A percentile compares a stretch with the other conserved stretches of the same genome.
Conservation (phyloP, 2,113 vertebrate genomes). For the Sigmodon hispidus region DNA sequence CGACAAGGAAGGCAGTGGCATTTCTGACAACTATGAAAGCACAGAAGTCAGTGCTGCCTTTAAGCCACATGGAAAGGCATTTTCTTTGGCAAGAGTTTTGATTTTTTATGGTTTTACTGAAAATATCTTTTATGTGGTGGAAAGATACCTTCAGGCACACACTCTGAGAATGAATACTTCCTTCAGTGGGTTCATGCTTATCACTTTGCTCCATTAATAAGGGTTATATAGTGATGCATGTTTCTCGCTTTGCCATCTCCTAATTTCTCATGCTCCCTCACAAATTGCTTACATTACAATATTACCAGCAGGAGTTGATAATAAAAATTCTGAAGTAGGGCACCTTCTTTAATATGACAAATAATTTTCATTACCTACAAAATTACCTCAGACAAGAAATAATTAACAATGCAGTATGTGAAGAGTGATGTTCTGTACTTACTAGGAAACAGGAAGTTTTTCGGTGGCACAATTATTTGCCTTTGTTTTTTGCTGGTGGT, state of each 20-base stretch:
- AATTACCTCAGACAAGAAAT: background rate
- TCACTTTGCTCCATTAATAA: background rate
- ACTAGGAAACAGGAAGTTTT: background rate
- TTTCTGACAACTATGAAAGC: background rate
- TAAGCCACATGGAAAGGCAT: background rate
- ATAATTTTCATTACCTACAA: background rate
- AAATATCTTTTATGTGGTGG: background rate
- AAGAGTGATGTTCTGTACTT: background rate
- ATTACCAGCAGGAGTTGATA: background rate
- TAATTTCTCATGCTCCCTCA: background rate
- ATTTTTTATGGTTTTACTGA: background rate
- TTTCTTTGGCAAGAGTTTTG: background rate
- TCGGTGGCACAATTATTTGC: background rate
- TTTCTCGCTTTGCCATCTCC: background rate
- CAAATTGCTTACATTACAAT: background rate
- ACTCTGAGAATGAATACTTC: background rate
- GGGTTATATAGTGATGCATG: background rate
- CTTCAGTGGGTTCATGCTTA: accelerated
- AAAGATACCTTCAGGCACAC: background rate
- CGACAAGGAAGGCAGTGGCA: background rate
- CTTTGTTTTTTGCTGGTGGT: background rate
- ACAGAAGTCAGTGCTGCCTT: background rate
- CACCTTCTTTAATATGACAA: background rate
- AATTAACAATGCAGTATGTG: background rate
- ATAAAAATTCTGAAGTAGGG: background rate